phyloP scores from a whole-genome alignment of 2,888 invertebrate genomes.

The Caradrina kadenii region DNA sequence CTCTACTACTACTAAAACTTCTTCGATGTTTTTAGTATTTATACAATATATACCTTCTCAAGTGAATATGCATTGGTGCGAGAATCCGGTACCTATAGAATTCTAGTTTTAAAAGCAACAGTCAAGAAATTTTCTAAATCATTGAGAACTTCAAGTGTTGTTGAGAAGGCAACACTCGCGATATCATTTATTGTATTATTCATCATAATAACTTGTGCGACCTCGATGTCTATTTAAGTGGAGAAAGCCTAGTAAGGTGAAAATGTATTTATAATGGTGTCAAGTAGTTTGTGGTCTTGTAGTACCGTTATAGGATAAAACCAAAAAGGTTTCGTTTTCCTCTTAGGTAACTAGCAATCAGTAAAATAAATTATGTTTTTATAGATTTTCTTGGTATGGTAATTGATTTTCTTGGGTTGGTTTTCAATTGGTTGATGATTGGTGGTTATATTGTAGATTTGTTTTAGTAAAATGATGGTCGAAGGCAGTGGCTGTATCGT shows the following conservation, averaged over 20 bases:
- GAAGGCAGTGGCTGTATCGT: no score
- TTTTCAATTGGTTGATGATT: no score
- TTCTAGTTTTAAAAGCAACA: not conserved
- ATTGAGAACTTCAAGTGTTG: conserved; percentile 28
- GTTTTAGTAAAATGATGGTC: no score
- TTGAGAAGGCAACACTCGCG: conserved; percentile 22
- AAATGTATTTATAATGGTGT: conserved; percentile 4
- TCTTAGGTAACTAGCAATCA: not conserved
- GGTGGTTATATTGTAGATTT: no score
- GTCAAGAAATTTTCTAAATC: conserved; percentile 46
- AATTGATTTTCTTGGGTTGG: not conserved
- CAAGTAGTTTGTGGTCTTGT: not conserved
- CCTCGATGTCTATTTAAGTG: conserved; percentile 44
- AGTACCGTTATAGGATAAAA: not conserved
- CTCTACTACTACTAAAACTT: no score
- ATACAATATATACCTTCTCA: no score
- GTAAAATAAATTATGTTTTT: conserved; percentile 1
- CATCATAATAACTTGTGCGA: conserved; percentile 34
- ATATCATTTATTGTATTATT: conserved; percentile 43
- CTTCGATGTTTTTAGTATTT: no score
- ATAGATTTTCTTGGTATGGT: not conserved
- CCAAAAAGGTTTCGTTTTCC: not conserved
- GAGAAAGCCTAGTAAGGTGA: conserved; percentile 47
- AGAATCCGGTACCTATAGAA: not conserved
- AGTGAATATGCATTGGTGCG: no score